Conservation (phyloP, 2,113 vertebrate species). For the Patagioenas fasciata region DNA sequence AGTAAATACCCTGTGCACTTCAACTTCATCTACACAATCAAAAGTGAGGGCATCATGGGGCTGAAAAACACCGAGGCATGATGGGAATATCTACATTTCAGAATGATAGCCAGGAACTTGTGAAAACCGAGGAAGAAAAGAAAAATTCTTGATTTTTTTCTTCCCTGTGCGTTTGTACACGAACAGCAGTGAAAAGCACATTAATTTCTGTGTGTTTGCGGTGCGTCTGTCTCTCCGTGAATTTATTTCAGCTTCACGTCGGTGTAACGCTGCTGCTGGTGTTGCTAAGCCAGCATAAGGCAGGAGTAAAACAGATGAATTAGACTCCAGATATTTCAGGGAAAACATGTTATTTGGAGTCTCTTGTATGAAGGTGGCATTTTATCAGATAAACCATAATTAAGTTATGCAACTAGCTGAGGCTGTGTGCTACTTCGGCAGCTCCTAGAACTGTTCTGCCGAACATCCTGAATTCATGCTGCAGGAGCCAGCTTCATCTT, state of each 20-base stretch:
- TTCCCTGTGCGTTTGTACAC: conserved; percentile 60
- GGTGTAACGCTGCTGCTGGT: not conserved
- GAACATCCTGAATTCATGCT: not conserved
- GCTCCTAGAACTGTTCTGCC: not conserved
- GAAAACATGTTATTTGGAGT: conserved; percentile 53
- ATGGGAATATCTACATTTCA: conserved; percentile 80
- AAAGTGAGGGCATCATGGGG: conserved; percentile 80
- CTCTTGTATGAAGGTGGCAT: conserved; percentile 33
- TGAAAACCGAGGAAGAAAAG: conserved; percentile 25
- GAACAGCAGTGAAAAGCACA: conserved; percentile 44
- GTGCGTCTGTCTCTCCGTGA: conserved; percentile 1
- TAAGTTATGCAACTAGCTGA: conserved; percentile 13
- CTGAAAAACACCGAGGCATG: conserved; percentile 75
- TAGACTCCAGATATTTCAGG: not conserved
- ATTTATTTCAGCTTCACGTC: conserved; percentile 12
- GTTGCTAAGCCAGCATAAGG: conserved; percentile 18
- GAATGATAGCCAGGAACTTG: conserved; percentile 58
- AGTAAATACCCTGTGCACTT: conserved; percentile 89
- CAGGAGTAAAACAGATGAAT: conserved; percentile 20
- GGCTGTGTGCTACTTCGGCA: not conserved
- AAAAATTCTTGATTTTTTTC: not conserved
- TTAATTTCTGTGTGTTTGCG: conserved; percentile 60
- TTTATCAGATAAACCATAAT: conserved; percentile 60
- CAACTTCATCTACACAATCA: conserved; percentile 81
- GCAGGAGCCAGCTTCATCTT: not conserved